phyloP scores from a whole-genome alignment of 2,888 invertebrate genomes.

The Scaeva pyrastri region DNA sequence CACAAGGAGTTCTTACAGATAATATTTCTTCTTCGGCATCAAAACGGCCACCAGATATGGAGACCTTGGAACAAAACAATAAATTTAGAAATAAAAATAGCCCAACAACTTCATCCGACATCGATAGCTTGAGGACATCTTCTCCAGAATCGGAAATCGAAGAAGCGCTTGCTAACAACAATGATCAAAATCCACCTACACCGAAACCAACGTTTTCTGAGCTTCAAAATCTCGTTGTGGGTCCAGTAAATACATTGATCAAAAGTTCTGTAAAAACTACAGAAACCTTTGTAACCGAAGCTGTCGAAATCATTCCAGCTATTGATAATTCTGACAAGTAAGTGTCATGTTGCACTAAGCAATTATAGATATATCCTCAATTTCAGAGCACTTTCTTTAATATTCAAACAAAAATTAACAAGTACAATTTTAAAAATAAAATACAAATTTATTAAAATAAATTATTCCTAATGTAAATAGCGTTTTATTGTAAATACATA shows the following conservation, averaged over 20 bases:
- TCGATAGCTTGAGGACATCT: constrained; percentile 82
- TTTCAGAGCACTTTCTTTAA: constrained; percentile 2
- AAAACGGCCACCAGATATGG: constrained; percentile 21
- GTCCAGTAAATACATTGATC: constrained; percentile 1
- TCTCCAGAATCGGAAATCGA: constrained; percentile 84
- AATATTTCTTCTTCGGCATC: constrained; percentile 24
- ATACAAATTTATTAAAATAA: neutral
- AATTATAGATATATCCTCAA: neutral
- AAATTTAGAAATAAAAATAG: neutral
- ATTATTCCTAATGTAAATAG: neutral
- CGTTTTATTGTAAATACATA: neutral
- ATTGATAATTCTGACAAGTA: constrained; percentile 25
- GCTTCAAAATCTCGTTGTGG: constrained; percentile 78
- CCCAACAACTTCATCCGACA: constrained; percentile 74
- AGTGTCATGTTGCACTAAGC: constrained; percentile 9
- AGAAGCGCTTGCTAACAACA: constrained; percentile 80
- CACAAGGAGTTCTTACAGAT: constrained; percentile 29
- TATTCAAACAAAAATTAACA: neutral
- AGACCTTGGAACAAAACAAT: neutral
- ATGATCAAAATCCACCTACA: constrained; percentile 80
- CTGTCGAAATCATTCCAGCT: neutral
- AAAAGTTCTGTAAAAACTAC: neutral
- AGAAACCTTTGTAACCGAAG: neutral
- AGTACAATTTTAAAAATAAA: constrained; percentile 1
- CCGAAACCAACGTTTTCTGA: constrained; percentile 82